phyloP scores from a whole-genome alignment of 2,113 vertebrate genomes.

The Arothron firmamentum region DNA sequence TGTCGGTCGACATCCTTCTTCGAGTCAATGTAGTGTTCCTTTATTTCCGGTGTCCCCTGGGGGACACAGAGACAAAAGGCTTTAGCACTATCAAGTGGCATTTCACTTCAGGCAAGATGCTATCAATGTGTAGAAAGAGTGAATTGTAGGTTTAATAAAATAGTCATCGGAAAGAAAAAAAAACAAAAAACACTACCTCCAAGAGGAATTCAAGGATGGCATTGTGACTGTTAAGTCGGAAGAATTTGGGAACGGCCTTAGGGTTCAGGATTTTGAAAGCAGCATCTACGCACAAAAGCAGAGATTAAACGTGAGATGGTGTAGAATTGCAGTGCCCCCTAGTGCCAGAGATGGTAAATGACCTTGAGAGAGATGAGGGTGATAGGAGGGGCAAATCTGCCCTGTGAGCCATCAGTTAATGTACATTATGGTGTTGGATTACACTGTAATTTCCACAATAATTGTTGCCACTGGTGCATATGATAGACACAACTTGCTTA shows the following conservation, averaged over 20 bases:
- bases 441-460: conserved; percentile 68
- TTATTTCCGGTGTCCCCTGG: conserved; percentile 96
- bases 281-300: conserved; percentile 83
- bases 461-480: conserved; percentile 69
- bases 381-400: conserved; percentile 46
- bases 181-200: conserved; percentile 80
- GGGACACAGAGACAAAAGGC: conserved; percentile 45
- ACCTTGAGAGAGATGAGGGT: conserved; percentile 42
- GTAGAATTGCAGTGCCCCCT: conserved; percentile 70
- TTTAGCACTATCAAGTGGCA: conserved; percentile 42
- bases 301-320: conserved; percentile 38
- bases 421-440: conserved; percentile 65
- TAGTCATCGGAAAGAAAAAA: conserved; percentile 8
- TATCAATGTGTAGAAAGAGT: conserved; percentile 47
- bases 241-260: conserved; percentile 90
- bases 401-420: conserved; percentile 62
- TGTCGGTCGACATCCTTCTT: conserved; percentile 98
- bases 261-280: conserved; percentile 99
- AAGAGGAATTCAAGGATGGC: conserved; percentile 97
- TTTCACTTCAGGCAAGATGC: conserved; percentile 43
- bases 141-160: conserved; percentile 32
- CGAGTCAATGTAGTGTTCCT: conserved; percentile 97
- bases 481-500: conserved; percentile 69
- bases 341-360: conserved; percentile 53
- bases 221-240: conserved; percentile 96